Conservation (phyloP, 2,797 vertebrate species). For the Meda fulgida region DNA sequence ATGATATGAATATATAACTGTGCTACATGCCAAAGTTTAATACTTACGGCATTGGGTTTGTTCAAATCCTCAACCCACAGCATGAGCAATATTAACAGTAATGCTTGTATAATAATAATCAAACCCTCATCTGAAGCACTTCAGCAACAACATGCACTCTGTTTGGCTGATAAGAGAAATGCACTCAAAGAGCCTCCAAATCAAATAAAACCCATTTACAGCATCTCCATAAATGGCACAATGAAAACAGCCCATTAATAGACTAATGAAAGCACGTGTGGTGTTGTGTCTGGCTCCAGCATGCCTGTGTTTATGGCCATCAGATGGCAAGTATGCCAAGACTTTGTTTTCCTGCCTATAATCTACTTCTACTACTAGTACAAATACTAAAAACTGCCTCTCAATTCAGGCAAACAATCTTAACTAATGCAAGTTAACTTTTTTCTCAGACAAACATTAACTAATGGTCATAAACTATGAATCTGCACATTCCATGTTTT, state of each 20-base stretch:
- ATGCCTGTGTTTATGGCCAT: conserved; percentile 51
- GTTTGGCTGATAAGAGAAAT: conserved; percentile 44
- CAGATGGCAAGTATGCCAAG: conserved; percentile 50
- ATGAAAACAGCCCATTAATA: conserved; percentile 49
- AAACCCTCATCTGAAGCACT: neutral
- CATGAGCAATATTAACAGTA: neutral
- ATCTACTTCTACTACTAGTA: neutral
- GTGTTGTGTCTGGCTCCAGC: conserved; percentile 42
- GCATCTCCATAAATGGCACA: conserved; percentile 50
- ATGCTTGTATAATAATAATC: neutral
- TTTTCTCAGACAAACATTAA: conserved; percentile 18
- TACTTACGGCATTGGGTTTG: neutral
- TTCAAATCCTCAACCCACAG: neutral
- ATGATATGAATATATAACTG: neutral
- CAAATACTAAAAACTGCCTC: neutral
- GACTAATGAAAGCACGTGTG: conserved; percentile 50
- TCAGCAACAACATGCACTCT: conserved; percentile 3
- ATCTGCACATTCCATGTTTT: neutral
- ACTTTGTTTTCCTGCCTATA: conserved; percentile 8
- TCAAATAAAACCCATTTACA: conserved; percentile 48
- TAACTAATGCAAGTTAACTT: neutral
- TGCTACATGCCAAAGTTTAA: too few relatives aligned
- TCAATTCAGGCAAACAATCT: neutral
- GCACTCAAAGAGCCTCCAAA: conserved; percentile 40
- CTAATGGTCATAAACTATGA: neutral